Conservation (phyloP, 1,140 invertebrate species). For the Drosophila chauvacae region DNA sequence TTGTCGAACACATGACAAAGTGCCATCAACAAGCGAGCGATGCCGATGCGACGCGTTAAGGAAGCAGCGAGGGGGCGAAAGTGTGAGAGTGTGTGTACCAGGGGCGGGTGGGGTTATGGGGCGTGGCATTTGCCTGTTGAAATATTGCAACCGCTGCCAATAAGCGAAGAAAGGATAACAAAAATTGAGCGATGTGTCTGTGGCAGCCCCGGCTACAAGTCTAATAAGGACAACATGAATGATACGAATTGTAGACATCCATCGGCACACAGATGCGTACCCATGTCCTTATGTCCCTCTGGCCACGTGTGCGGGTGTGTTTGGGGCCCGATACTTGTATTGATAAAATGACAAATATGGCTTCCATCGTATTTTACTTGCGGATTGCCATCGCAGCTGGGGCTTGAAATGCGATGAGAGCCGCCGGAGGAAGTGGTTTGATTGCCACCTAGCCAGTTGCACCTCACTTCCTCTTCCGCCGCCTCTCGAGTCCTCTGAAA, state of each 20-base stretch:
- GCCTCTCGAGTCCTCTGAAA: background rate
- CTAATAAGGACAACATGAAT: slow-evolving; percentile 58
- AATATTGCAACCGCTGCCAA: slow-evolving; percentile 59
- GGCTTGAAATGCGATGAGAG: slow-evolving; percentile 33
- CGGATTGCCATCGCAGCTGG: slow-evolving; percentile 41
- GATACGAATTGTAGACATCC: slow-evolving; percentile 49
- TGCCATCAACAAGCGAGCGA: slow-evolving; percentile 72
- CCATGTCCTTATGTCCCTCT: background rate
- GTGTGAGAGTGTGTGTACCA: background rate
- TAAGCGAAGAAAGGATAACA: slow-evolving; percentile 61
- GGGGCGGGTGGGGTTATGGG: slow-evolving; percentile 19
- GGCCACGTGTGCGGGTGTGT: background rate
- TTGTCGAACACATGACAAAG: slow-evolving; percentile 80
- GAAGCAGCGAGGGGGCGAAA: slow-evolving; percentile 22
- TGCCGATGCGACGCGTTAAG: slow-evolving; percentile 26
- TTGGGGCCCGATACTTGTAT: slow-evolving; percentile 38
- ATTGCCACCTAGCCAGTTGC: slow-evolving; percentile 37
- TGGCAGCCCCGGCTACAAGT: slow-evolving; percentile 45
- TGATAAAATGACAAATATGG: slow-evolving; percentile 61
- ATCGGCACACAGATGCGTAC: slow-evolving; percentile 22
- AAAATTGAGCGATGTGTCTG: slow-evolving; percentile 60
- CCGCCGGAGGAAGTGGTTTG: slow-evolving; percentile 11
- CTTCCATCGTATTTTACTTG: slow-evolving; percentile 44
- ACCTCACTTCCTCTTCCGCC: slow-evolving; percentile 11
- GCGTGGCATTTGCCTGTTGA: slow-evolving; percentile 63